Evolutionary conservation across 2,888 invertebrate genomes (phyloP).

Genomic region (Eledona agricola): DNA sequence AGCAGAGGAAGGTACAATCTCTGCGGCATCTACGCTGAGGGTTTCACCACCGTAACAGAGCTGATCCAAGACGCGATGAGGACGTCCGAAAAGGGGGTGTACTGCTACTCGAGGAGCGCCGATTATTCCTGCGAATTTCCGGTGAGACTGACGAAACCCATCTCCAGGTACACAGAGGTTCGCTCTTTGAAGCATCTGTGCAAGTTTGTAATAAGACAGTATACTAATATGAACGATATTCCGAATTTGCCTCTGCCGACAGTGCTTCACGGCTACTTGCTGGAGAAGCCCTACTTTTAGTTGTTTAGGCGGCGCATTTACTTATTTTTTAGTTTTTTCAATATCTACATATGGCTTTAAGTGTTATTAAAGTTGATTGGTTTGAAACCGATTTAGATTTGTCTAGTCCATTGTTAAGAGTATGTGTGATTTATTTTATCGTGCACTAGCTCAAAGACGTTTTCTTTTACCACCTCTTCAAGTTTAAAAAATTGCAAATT

Average conservation of each 20-base stretch:
- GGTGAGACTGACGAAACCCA: conserved; percentile 76
- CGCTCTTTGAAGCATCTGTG: conserved; percentile 77
- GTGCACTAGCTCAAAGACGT: no score
- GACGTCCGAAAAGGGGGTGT: conserved; percentile 74
- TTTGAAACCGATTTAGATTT: no score
- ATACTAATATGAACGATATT: conserved; percentile 73
- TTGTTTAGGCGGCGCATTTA: no score
- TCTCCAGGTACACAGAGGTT: conserved; percentile 77
- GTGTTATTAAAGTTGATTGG: no score
- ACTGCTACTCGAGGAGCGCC: conserved; percentile 75
- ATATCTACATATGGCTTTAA: no score
- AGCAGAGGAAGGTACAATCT: conserved; percentile 68
- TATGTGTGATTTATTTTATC: no score
- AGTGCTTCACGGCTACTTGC: conserved; percentile 67
- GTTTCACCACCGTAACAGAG: conserved; percentile 71
- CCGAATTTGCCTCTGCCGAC: conserved; percentile 73
- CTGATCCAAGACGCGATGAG: conserved; percentile 79
- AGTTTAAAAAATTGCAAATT: no score
- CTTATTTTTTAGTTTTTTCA: no score
- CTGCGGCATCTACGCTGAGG: conserved; percentile 59
- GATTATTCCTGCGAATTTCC: conserved; percentile 76
- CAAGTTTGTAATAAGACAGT: conserved; percentile 76
- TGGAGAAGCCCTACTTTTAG: conserved; percentile 51
- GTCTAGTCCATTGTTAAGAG: no score
- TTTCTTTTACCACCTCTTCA: no score